Base-by-base conservation (phyloP, 2,113 vertebrate genomes). In the Microtus montanus region DNA sequence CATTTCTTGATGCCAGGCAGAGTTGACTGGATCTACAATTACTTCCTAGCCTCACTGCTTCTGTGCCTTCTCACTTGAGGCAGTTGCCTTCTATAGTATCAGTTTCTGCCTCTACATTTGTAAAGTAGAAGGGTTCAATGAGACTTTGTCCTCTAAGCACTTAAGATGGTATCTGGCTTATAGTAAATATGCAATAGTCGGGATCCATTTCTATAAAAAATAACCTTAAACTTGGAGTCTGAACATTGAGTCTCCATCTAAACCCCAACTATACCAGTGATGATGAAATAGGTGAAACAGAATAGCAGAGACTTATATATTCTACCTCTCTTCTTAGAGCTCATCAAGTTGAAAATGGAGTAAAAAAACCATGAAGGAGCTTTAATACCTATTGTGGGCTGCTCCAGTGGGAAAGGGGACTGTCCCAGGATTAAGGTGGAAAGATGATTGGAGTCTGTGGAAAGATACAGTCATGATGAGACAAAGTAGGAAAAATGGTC, bases 371-470 rank as follows among this genome's bases (percentile, higher is more conserved):
- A 20, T 17, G 38, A 89, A 94, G 85, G 79, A 77, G 33, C n/a
- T 96, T 64, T 86, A n/a, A 87, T 92, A 74, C 38, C 58, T 84
- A 44, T 71, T 77, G 92, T 88, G 14, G 71, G 22, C 20, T 95
- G 20, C 44, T 83, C n/a, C 38, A 78, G 44, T 64, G 61, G 85
- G 86, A 84, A 38, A 90, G 64, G 80, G 10, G 58, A 84, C 85
- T 85, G 80, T 58, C 38, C 52, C 4, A 77, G 66, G 85, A 87
- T 96, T 68, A 86, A 89, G 38, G 78, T 52, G 73, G 47, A 38
- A 71, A 77, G 68, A 77, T 58, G 80, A 74, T 4, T 93, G 63
- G 47, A 93, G 70, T 38, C 54, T 12, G n/a, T 73, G 85, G 30
- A 90, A 95, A 95, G 70, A 92, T 41, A 33, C 1, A 44, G 17